Conservation (phyloP, 2,888 invertebrate genomes). For the Andrena fulva region DNA sequence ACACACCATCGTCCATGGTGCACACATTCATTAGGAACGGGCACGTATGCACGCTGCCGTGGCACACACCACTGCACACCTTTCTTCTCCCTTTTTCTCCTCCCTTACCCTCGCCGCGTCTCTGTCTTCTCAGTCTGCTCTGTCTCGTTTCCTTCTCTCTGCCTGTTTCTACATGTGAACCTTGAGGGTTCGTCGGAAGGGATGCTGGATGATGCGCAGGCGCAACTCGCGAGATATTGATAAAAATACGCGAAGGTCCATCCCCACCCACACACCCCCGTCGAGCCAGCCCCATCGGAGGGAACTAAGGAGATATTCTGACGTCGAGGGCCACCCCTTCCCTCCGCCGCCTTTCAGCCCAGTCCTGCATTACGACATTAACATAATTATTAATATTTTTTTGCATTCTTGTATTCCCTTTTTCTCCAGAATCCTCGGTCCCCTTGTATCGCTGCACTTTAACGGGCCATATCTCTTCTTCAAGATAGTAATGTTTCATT, state of each 20-base stretch:
- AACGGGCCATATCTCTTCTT: not conserved
- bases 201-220: conserved; percentile 80
- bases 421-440: not conserved
- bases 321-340: conserved; percentile 80
- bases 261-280: conserved; percentile 77
- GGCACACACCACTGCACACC: conserved; percentile 56
- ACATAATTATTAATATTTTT: conserved; percentile 82
- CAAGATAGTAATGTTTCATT: conserved; percentile 1
- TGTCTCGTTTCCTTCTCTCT: conserved; percentile 41
- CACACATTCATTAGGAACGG: conserved; percentile 72
- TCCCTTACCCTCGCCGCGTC: conserved; percentile 14
- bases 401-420: conserved; percentile 36
- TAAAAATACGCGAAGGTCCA: conserved; percentile 83
- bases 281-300: conserved; percentile 74
- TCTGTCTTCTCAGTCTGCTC: conserved; percentile 14
- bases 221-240: conserved; percentile 83
- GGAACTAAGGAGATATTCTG: conserved; percentile 83
- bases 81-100: conserved; percentile 34
- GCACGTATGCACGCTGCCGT: conserved; percentile 62
- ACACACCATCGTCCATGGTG: conserved; percentile 67
- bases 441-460: conserved; percentile 3
- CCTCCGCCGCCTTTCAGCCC: conserved; percentile 57
- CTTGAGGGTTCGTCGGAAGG: conserved; percentile 76
- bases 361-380: conserved; percentile 80
- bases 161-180: conserved; percentile 67